These are phyloP conservation scores for Piaya cayana DNA, from an alignment of 2,113 vertebrate genomes.

Conservation along the genomic window DNA sequence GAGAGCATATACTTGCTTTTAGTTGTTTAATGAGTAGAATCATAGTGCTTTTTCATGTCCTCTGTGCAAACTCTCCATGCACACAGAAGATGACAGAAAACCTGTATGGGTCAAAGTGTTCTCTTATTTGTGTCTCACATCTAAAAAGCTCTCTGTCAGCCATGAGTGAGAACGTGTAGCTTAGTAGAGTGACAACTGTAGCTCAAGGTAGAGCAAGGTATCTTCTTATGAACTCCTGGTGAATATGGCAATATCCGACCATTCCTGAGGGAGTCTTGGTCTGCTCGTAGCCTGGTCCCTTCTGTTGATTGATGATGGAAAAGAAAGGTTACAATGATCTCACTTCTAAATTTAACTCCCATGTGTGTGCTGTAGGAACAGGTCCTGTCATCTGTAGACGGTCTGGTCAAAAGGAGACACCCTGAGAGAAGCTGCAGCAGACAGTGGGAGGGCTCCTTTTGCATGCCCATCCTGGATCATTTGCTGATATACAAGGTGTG, in stretches of 20 bases:
- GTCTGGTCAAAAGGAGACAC: background rate
- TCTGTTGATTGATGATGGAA: background rate
- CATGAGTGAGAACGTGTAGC: background rate
- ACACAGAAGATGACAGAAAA: background rate
- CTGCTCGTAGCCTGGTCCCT: background rate
- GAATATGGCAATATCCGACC: background rate
- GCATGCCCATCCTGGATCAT: background rate
- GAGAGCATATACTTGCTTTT: background rate
- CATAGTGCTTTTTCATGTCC: background rate
- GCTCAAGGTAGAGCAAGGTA: background rate
- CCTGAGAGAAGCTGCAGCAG: background rate
- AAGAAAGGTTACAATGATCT: background rate
- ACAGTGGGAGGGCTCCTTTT: background rate
- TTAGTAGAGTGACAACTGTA: background rate
- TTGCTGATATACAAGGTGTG: background rate
- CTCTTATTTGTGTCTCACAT: background rate
- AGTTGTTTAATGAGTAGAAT: background rate
- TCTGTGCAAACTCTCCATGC: background rate
- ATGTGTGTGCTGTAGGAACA: rapidly evolving
- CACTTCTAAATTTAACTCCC: rapidly evolving
- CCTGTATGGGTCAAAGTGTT: background rate
- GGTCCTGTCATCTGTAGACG: rapidly evolving
- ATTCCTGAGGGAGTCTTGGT: rapidly evolving
- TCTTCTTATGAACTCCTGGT: background rate
- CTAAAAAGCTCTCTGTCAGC: background rate